Conservation (phyloP, 2,113 vertebrate genomes). For the Syngnathus scovelli region DNA sequence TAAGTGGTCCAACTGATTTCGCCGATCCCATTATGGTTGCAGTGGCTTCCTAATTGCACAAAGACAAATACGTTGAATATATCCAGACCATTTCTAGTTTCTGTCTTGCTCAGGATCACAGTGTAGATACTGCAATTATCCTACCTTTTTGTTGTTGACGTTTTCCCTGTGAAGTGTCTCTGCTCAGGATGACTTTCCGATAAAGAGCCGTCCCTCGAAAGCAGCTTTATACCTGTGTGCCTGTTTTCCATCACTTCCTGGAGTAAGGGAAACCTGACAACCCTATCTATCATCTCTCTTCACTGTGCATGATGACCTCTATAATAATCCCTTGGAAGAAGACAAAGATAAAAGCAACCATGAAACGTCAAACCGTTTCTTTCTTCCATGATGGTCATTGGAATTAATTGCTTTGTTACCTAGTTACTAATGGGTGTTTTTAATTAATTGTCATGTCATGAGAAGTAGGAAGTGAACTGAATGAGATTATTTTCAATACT, state of each 20-base stretch:
- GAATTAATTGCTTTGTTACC: constrained; percentile 56
- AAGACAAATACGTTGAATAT: constrained; percentile 14
- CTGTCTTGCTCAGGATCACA: neutral
- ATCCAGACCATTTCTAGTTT: constrained; percentile 1
- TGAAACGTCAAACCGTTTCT: constrained; percentile 40
- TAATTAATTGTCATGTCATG: constrained; percentile 32
- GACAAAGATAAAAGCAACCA: constrained; percentile 24
- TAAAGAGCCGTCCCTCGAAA: constrained; percentile 5
- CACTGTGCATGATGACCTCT: constrained; percentile 38
- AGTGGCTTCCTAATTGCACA: constrained; percentile 32
- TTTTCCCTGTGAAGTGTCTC: constrained; percentile 35
- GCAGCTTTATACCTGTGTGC: constrained; percentile 55
- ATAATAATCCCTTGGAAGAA: constrained; percentile 55
- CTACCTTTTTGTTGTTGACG: constrained; percentile 41
- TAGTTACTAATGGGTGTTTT: constrained; percentile 44
- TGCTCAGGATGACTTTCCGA: constrained; percentile 20
- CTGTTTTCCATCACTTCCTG: constrained; percentile 31
- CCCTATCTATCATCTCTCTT: constrained; percentile 58
- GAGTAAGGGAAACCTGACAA: constrained; percentile 51
- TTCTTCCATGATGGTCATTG: constrained; percentile 37
- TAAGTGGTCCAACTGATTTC: constrained; percentile 73
- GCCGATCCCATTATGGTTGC: constrained; percentile 71
- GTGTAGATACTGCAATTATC: neutral
- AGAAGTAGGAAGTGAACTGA: neutral
- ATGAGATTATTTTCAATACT: neutral